These are phyloP conservation scores for Hoplostethus atlanticus DNA, from an alignment of 2,797 vertebrate species.

Conservation along the genomic window DNA sequence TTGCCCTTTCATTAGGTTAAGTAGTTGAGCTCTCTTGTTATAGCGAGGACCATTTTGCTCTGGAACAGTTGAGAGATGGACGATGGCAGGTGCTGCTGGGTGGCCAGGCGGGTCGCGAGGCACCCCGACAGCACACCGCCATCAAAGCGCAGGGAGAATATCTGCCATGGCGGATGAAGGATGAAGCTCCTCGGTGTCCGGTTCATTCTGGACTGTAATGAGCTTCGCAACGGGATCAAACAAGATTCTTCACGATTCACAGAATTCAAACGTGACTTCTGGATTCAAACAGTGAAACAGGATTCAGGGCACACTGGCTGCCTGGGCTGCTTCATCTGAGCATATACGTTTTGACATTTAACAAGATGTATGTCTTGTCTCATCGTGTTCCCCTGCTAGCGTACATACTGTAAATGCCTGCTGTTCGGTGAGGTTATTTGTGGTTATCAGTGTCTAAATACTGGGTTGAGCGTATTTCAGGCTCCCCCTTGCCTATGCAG, in stretches of 20 bases:
- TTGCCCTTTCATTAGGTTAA: no score
- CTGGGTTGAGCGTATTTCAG: no score
- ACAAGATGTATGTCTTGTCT: background rate
- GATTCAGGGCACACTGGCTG: background rate
- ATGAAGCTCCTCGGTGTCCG: conserved; percentile 7
- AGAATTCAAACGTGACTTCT: background rate
- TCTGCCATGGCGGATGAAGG: conserved; percentile 19
- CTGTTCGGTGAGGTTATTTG: no score
- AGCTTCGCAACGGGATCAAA: conserved; percentile 14
- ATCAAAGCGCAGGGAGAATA: conserved; percentile 44
- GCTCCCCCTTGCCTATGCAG: background rate
- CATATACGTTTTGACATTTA: background rate
- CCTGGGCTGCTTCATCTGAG: conserved; percentile 4
- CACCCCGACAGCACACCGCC: conserved; percentile 17
- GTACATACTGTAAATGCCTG: no score
- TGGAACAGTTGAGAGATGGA: conserved; percentile 25
- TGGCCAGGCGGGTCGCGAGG: conserved; percentile 36
- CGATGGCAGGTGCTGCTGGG: conserved; percentile 67
- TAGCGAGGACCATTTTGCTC: background rate
- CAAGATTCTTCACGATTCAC: conserved; percentile 10
- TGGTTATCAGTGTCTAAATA: no score
- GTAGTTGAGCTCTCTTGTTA: no score
- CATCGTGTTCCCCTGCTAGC: no score
- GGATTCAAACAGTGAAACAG: conserved; percentile 7
- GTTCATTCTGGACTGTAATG: conserved; percentile 23